A percentile compares a stretch with the other conserved stretches of the same genome.
These are phyloP conservation scores for Agrotis exclamationis DNA, from an alignment of 2,888 invertebrate genomes.

Conservation along the genomic window DNA sequence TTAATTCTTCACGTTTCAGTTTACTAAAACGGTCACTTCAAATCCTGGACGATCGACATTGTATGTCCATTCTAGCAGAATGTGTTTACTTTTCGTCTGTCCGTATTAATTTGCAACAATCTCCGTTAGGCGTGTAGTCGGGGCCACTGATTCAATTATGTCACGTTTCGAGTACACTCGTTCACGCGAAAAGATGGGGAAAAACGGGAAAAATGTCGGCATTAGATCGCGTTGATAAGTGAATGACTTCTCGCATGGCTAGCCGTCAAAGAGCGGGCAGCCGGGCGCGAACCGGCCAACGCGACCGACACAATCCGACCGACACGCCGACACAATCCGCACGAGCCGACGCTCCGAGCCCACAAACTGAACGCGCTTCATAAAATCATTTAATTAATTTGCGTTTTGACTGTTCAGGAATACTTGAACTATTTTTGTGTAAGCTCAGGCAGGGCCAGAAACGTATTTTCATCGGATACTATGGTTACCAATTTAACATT, in stretches of 20 bases:
- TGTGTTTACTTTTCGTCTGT: conserved; percentile 77
- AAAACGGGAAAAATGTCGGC: conserved; percentile 89
- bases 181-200: conserved; percentile 86
- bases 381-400: conserved; percentile 49
- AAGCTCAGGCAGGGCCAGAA: not conserved
- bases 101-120: conserved; percentile 86
- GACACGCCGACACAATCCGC: conserved; percentile 55
- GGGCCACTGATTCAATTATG: conserved; percentile 88
- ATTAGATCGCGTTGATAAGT: conserved; percentile 88
- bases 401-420: conserved; percentile 29
- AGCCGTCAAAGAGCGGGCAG: conserved; percentile 87
- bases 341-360: conserved; percentile 42
- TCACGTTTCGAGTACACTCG: conserved; percentile 83
- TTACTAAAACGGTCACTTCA: not conserved
- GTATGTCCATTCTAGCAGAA: conserved; percentile 37
- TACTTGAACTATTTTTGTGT: not conserved
- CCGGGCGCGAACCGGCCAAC: conserved; percentile 76
- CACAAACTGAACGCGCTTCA: conserved; percentile 37
- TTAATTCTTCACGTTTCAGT: not conserved
- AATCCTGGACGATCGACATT: conserved; percentile 14
- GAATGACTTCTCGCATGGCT: conserved; percentile 90
- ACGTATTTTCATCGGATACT: not conserved
- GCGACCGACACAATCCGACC: conserved; percentile 62
- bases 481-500: not conserved
- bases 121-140: conserved; percentile 71